Evolutionary conservation across 2,888 invertebrate species (phyloP).

Genomic region (Epinotia bilunana): DNA sequence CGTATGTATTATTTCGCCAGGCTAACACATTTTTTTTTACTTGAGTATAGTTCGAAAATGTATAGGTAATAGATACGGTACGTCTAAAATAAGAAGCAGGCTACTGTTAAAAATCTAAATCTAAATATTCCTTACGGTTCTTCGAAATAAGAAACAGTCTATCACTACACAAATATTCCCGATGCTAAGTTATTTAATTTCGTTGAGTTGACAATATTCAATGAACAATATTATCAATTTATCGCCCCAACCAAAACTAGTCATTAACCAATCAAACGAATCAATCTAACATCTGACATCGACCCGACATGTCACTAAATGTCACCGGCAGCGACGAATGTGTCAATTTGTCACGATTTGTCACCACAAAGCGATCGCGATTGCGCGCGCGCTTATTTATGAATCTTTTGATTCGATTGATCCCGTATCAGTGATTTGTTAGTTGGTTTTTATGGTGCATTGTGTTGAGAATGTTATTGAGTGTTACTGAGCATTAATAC

Average conservation of each 20-base stretch:
- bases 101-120: too few relatives aligned
- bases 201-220: too few relatives aligned
- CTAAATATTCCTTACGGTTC: too few relatives aligned
- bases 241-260: background rate
- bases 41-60: too few relatives aligned
- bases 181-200: too few relatives aligned
- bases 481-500: background rate
- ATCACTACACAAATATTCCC: too few relatives aligned
- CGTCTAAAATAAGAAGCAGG: too few relatives aligned
- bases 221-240: background rate
- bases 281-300: constrained; percentile 23
- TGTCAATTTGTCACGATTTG: constrained; percentile 55
- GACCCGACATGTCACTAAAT: constrained; percentile 26
- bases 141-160: too few relatives aligned
- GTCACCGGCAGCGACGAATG: constrained; percentile 29
- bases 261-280: constrained; percentile 8
- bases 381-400: constrained; percentile 64
- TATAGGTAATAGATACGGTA: too few relatives aligned
- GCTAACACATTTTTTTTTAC: too few relatives aligned
- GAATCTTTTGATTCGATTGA: constrained; percentile 51
- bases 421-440: constrained; percentile 31
- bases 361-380: constrained; percentile 52
- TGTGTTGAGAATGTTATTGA: constrained; percentile 10
- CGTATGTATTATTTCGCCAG: too few relatives aligned
- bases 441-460: constrained; percentile 30